A percentile compares a stretch with the other conserved stretches of the same genome.
Conservation (phyloP, 2,797 vertebrate genomes). For the Miichthys miiuy region DNA sequence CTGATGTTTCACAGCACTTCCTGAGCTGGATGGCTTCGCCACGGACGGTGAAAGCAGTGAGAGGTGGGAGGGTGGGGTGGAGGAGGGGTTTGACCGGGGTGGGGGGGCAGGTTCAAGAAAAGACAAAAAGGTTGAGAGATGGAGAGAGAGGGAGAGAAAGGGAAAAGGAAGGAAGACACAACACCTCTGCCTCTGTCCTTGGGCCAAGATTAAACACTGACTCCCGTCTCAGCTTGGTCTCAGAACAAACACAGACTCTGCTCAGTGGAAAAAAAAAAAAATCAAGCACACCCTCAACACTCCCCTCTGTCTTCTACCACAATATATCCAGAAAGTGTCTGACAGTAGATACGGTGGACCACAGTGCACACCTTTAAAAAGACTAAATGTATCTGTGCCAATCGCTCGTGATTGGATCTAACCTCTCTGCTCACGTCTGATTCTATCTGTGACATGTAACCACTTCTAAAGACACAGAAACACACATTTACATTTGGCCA, state of each 20-base stretch:
- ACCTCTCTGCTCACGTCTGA: conserved; percentile 11
- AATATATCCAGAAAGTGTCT: conserved; percentile 1
- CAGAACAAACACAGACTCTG: conserved; percentile 54
- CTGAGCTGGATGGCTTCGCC: conserved; percentile 82
- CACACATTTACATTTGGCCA: not conserved
- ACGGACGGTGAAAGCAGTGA: conserved; percentile 51
- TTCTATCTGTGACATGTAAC: conserved; percentile 14
- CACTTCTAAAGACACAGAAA: not conserved
- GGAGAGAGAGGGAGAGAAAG: conserved; percentile 15
- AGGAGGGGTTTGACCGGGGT: conserved; percentile 31
- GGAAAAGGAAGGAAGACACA: conserved; percentile 52
- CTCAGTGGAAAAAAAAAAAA: conserved; percentile 60
- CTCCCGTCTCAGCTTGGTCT: conserved; percentile 55
- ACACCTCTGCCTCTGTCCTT: conserved; percentile 73
- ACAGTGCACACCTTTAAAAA: conserved; percentile 6
- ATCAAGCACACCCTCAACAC: conserved; percentile 16
- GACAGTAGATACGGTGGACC: conserved; percentile 17
- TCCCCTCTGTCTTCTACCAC: conserved; percentile 12
- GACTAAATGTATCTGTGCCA: not conserved
- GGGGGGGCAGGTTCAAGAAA: conserved; percentile 43
- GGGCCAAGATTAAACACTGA: conserved; percentile 75
- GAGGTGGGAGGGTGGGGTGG: conserved; percentile 24
- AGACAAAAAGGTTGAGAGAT: conserved; percentile 35
- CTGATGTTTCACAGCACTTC: conserved; percentile 85
- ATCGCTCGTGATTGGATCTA: conserved; percentile 17